These are phyloP conservation scores for Gobio occitaniae DNA, from an alignment of 2,797 vertebrate species.

Conservation along the genomic window DNA sequence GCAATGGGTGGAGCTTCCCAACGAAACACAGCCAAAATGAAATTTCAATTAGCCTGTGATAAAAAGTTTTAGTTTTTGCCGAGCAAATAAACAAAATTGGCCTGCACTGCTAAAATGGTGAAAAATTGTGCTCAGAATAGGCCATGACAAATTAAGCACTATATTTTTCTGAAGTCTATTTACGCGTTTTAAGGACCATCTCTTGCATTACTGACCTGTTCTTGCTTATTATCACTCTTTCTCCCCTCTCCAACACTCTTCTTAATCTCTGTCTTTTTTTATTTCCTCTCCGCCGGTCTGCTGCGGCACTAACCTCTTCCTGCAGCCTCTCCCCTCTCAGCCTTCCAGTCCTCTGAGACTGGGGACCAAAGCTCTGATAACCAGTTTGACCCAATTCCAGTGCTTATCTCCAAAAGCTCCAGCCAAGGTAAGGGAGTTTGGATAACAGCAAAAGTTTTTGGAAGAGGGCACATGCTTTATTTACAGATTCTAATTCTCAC, in stretches of 20 bases:
- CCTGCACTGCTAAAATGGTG: not conserved
- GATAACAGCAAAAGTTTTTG: conserved; percentile 12
- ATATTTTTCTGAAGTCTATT: not conserved
- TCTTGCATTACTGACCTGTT: not conserved
- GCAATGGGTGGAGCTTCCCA: not conserved
- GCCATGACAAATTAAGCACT: not conserved
- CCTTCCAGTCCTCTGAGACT: conserved; percentile 55
- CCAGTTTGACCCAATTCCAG: conserved; percentile 99
- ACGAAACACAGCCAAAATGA: not conserved
- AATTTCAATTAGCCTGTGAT: not conserved
- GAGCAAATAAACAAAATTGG: not conserved
- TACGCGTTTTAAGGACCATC: not conserved
- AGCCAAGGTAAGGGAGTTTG: conserved; percentile 92
- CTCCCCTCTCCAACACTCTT: not conserved
- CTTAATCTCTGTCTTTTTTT: not conserved
- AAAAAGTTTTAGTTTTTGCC: not conserved
- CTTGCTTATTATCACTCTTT: not conserved
- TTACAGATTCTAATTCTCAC: not conserved
- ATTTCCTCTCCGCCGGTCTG: not conserved
- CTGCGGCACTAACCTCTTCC: conserved; percentile 60
- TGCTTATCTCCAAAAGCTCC: conserved; percentile 97
- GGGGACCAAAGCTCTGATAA: conserved; percentile 90
- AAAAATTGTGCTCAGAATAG: too few species aligned
- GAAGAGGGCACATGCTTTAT: not conserved
- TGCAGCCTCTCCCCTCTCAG: conserved; percentile 88